Conservation (phyloP, 2,797 vertebrate genomes). For the Microtus obscurus region DNA sequence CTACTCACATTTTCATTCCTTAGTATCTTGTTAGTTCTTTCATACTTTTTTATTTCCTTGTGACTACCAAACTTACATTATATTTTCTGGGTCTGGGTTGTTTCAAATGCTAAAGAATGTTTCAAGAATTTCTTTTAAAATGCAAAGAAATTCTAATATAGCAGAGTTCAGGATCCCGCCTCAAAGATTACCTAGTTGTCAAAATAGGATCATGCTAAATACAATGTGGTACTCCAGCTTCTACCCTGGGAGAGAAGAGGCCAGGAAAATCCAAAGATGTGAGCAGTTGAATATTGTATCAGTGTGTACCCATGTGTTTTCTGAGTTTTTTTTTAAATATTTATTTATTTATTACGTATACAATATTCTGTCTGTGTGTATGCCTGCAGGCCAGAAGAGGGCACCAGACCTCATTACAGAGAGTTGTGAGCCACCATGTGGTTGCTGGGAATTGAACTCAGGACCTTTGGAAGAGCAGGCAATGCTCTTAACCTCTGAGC, state of each 20-base stretch:
- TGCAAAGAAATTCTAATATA: conserved; percentile 24
- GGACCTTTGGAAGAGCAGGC: no score
- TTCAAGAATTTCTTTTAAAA: conserved; percentile 61
- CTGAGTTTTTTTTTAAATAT: background rate
- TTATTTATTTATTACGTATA: no score
- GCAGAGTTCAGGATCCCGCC: background rate
- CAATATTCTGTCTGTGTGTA: no score
- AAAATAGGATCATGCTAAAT: conserved; percentile 4
- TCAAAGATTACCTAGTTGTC: conserved; percentile 35
- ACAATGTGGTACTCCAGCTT: background rate
- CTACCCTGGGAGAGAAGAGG: background rate
- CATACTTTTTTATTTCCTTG: conserved; percentile 76
- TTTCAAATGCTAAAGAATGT: conserved; percentile 58
- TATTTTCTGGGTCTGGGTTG: conserved; percentile 69
- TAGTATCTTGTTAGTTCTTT: conserved; percentile 67
- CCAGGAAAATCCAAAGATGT: background rate
- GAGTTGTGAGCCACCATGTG: no score
- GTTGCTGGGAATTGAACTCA: no score
- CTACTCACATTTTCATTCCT: conserved; percentile 70
- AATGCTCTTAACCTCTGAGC: no score
- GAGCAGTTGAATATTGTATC: background rate
- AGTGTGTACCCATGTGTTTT: background rate
- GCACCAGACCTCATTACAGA: no score
- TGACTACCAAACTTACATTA: conserved; percentile 68
- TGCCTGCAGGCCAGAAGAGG: no score